These are phyloP conservation scores for Pandemis corylana DNA, from an alignment of 2,888 invertebrate species.

Conservation along the genomic window DNA sequence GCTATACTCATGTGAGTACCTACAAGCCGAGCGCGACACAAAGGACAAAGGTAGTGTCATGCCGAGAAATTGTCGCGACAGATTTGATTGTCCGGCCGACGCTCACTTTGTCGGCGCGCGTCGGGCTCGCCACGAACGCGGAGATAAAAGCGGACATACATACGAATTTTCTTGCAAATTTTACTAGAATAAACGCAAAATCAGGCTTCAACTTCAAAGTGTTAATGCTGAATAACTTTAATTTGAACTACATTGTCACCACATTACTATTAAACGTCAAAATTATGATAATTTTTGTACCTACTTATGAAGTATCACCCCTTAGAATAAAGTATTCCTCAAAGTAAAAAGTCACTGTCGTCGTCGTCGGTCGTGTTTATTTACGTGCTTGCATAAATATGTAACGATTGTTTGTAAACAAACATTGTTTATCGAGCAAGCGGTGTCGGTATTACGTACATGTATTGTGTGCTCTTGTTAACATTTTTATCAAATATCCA, in stretches of 20 bases:
- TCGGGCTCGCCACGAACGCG: background rate
- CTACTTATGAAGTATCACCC: too few relatives aligned
- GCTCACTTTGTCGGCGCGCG: conserved; percentile 71
- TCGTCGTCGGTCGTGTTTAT: conserved; percentile 1
- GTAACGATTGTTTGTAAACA: background rate
- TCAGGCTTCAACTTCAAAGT: too few relatives aligned
- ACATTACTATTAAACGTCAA: too few relatives aligned
- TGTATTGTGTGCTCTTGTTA: background rate
- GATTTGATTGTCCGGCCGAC: conserved; percentile 74
- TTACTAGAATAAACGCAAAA: background rate
- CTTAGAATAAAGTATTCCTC: too few relatives aligned
- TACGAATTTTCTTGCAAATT: background rate
- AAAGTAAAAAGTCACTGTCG: background rate
- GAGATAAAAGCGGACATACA: conserved; percentile 3
- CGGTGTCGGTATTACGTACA: background rate
- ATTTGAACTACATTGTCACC: background rate
- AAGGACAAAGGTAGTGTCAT: conserved; percentile 55
- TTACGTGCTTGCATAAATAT: conserved; percentile 6
- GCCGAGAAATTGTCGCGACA: conserved; percentile 69
- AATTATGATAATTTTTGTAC: background rate
- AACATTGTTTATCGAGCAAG: background rate
- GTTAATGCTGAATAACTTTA: background rate
- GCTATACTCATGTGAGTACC: conserved; percentile 45
- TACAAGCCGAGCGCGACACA: conserved; percentile 42
- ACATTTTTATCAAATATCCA: background rate